Conservation (phyloP, 2,888 invertebrate genomes). For the Chouioia cunea region DNA sequence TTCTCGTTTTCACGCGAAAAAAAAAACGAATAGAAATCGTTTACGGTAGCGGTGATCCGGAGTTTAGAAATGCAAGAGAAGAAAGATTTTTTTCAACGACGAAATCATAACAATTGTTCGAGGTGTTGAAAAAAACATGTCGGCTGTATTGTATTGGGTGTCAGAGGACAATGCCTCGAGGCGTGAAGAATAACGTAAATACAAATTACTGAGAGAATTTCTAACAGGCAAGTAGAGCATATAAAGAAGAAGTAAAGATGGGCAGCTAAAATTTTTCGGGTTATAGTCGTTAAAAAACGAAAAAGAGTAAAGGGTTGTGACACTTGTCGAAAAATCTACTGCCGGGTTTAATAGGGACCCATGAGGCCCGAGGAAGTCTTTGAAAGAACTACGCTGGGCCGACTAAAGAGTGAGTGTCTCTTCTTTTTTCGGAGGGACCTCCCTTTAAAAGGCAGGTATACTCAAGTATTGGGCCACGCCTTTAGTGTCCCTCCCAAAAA, state of each 20-base stretch:
- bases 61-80: too few relatives aligned
- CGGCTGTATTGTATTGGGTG: too few relatives aligned
- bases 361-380: conserved; percentile 47
- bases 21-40: conserved; percentile 6
- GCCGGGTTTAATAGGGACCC: conserved; percentile 55
- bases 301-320: conserved; percentile 54
- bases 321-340: conserved; percentile 59
- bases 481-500: not conserved
- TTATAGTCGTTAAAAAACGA: conserved; percentile 10
- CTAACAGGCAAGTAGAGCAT: conserved; percentile 55
- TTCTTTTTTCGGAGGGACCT: too few relatives aligned
- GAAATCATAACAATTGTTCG: too few relatives aligned
- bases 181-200: conserved; percentile 65
- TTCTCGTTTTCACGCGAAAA: not conserved
- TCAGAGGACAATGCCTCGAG: conserved; percentile 51
- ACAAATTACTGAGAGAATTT: conserved; percentile 63
- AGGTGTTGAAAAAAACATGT: too few relatives aligned
- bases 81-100: too few relatives aligned
- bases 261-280: too few relatives aligned
- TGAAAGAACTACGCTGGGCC: not conserved
- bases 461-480: too few relatives aligned
- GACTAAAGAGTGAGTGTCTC: too few relatives aligned
- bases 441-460: too few relatives aligned
- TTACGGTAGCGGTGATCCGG: too few relatives aligned
- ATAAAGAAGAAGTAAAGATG: conserved; percentile 19